Evolutionary conservation across 2,797 vertebrate genomes (phyloP), one percentile per base, ranked within the genome.

Genomic region (Enteromius anoplus): DNA sequence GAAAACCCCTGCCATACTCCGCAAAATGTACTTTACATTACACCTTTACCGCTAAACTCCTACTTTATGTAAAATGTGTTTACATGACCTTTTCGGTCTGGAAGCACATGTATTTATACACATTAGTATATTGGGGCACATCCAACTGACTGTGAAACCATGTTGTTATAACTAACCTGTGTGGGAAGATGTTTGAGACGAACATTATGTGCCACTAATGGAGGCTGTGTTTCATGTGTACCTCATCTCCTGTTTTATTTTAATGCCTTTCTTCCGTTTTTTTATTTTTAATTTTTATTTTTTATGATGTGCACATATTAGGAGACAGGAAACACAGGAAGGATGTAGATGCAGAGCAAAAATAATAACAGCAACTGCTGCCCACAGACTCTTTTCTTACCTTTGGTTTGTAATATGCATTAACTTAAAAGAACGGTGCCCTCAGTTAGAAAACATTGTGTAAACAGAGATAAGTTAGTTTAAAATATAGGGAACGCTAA

Each of bases 251-350:
- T 60, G 32, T 68, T 49, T 80, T 68, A 69, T 21, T 29, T 71
- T 47, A 49, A 32, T 75, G 29, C 40, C 69, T 23, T 19, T n/a
- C 17, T 82, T 79, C 15, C 23, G n/a, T 77, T 76, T 29, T 49
- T 72, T 1, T 32, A 1, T 37, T 37, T 37, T 7, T 37, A 0
- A 0, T 40, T 40, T 40, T 40, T 40, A 0, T 40, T 37, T 5
- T 26, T 45, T 42, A 34, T 32, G 64, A 72, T 10, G 14, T 71
- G 66, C 23, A 71, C 82, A 80, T 82, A 81, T 87, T 82, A 84
- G 85, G 68, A n/a, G 42, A 47, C 45, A 87, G 84, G 84, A 88
- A 88, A 83, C 85, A 70, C 82, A 75, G 84, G 32, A 66, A 76
- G 80, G 65, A 62, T 64, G 85, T 65, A 64, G 32, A 66, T 29